Evolutionary conservation across 30 jellyfish, hydroid and myxozoan genomes (phyloP), one percentile per base, ranked within the genome.

Genomic region (Hydractinia symbiolongicarpus): DNA sequence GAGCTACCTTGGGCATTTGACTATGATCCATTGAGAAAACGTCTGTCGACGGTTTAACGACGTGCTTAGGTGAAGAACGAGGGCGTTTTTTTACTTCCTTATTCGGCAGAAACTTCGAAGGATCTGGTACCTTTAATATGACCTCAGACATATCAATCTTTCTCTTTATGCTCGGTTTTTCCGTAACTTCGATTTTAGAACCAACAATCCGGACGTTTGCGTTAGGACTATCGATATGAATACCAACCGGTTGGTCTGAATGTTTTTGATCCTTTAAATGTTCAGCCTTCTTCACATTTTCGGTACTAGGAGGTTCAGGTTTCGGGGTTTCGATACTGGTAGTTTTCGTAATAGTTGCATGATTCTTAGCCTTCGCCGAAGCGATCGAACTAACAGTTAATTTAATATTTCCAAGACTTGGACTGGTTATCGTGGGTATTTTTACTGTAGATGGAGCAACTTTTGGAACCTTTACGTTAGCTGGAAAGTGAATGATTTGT

Each of bases 151-250:
- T 40, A 66, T 79, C 87, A 19, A 77, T 77, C 40, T 77, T 76
- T 51, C 87, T 52, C 54, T 79, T 79, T 16, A 67, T 79, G 17
- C 83, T 60, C 49, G 87, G 54, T 61, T 79, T 79, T 66, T 79
- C 87, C 66, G 64, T 79, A n/a, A 79, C 87, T 79, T 79, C 87
- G 54, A 79, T 79, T 44, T 79, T 79, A 7, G 87, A 79, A 5
- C 87, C 87, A 14, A 30, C 53, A 61, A 79, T 79, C 1, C 87
- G 87, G 30, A 79, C 87, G 16, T 79, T 79, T 5, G 87, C 55
- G 44, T 79, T 79, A 20, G 87, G 87, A 68, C 87, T 79, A 52
- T 79, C 73, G 7, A 79, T 58, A 67, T 79, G 87, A 19, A 79
- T 79, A 16, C 84, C 87, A 20, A 79, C 82, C 9, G 87, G 68